A percentile compares a stretch with the other conserved stretches of the same genome.
Evolutionary conservation across 2,113 vertebrate genomes (phyloP).

Genomic region (Isichthys henryi): DNA sequence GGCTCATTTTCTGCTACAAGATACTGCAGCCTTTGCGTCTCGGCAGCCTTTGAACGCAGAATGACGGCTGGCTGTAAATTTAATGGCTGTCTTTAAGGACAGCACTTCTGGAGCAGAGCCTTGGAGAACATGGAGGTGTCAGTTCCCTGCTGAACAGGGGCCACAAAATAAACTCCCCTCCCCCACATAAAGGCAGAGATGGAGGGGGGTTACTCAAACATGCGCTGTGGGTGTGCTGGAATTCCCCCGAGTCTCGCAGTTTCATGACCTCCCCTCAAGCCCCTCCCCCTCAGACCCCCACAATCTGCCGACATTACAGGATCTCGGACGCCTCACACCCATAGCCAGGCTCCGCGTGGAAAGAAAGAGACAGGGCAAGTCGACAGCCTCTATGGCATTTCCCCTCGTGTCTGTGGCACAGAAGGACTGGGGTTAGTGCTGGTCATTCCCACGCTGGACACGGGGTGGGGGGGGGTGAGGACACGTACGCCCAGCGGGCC

Average conservation of each 20-base stretch:
- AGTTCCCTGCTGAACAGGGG: slow-evolving; percentile 23
- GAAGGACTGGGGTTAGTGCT: slow-evolving; percentile 12
- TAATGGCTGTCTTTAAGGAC: neutral
- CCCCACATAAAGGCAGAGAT: neutral
- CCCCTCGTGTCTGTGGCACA: neutral
- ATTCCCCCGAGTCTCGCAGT: neutral
- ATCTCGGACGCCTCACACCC: neutral
- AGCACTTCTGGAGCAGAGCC: neutral
- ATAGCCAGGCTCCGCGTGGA: neutral
- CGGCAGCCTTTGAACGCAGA: neutral
- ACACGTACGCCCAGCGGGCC: neutral
- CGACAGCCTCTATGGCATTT: neutral
- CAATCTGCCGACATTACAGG: slow-evolving; percentile 11
- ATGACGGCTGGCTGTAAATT: neutral
- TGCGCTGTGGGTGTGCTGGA: neutral
- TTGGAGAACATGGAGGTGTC: slow-evolving; percentile 31
- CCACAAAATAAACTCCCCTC: neutral
- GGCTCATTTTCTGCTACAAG: neutral
- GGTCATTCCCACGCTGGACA: neutral
- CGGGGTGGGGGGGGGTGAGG: neutral
- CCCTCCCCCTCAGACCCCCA: neutral
- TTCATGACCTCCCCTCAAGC: neutral
- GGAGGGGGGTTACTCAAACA: neutral
- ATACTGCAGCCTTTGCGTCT: neutral
- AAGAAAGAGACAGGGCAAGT: neutral